Evolutionary conservation across 1,140 invertebrate genomes (phyloP), one percentile per base, ranked within the genome.

Genomic region (Pseudobourletiella spinata): DNA sequence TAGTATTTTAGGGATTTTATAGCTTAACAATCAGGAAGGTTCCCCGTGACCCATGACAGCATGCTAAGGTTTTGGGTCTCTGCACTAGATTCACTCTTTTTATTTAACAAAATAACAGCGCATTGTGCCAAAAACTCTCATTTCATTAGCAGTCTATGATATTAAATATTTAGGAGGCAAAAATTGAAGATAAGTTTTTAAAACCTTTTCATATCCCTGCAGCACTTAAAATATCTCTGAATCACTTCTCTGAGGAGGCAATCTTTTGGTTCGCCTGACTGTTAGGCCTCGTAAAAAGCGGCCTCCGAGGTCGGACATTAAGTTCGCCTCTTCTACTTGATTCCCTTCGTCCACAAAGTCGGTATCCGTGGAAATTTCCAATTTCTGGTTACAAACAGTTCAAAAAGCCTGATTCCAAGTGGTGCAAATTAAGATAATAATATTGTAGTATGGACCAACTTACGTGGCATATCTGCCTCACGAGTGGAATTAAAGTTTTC

Each of bases 321-420:
- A 56, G 59, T 59, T 69, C 28, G 54, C 57, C 35, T 66, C 65
- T 16, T 69, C 64, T 20, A 69, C 50, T 54, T 59, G 28, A 18
- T 64, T 64, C 25, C 68, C 68, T 42, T 69, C 68, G 35, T 69
- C 68, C 52, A 69, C 59, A 43, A 58, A 69, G 48, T 67, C 68
- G 29, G 62, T 63, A 18, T 69, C 68, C 2, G 68, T 67, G 30
- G 25, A 20, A 32, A 69, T 32, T 22, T 69, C 68, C 65, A 69
- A 59, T 69, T 69, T 69, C 68, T 69, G 46, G 14, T 14, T 28
- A 3, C 4, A 15, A 28, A n/a, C n/a, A 58, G 50, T 24, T 26
- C 8, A 29, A 22, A 54, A 14, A 26, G 11, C 22, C 14, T 26
- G 22, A 48, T 16, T 48, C 15, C 14, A 48, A 48, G 22, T 39